Percentiles rank a stretch among this genome's conserved stretches.
Evolutionary conservation across 2,888 invertebrate genomes (phyloP).

Genomic region (Rhagium mordax): DNA sequence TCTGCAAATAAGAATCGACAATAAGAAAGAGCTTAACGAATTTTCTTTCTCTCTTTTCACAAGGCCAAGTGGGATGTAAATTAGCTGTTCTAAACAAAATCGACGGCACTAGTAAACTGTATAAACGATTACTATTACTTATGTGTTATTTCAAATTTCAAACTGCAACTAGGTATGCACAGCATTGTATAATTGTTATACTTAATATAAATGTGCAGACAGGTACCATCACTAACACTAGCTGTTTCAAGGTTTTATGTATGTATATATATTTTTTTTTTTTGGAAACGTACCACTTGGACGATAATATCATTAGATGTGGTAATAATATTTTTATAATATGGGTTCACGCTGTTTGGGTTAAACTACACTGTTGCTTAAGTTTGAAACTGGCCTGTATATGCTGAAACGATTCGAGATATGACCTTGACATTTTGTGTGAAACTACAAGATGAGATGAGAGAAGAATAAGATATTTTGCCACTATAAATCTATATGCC

Average conservation of each 20-base stretch:
- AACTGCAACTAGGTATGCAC: neutral
- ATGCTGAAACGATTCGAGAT: too few relatives aligned
- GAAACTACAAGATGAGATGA: too few relatives aligned
- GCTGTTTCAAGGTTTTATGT: neutral
- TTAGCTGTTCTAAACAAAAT: conserved; percentile 22
- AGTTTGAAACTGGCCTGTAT: too few relatives aligned
- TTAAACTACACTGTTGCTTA: too few relatives aligned
- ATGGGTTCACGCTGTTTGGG: too few relatives aligned
- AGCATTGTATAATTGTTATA: neutral
- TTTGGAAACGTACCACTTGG: too few relatives aligned
- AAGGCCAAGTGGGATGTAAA: conserved; percentile 24
- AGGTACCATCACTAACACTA: neutral
- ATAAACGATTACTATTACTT: conserved; percentile 18
- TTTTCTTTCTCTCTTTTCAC: conserved; percentile 5
- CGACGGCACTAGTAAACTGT: conserved; percentile 22
- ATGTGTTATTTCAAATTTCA: conserved; percentile 4
- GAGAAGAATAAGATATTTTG: too few relatives aligned
- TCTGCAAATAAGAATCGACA: conserved; percentile 42
- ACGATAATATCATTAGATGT: too few relatives aligned
- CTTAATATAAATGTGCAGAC: neutral
- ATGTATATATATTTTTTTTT: too few relatives aligned
- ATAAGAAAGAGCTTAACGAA: conserved; percentile 24
- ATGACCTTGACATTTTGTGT: too few relatives aligned
- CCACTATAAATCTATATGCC: too few relatives aligned
- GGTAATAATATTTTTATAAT: too few relatives aligned